Evolutionary conservation across 2,888 invertebrate species (phyloP), one percentile per base, ranked within the genome.

Genomic region (Eumerus sabulonum): DNA sequence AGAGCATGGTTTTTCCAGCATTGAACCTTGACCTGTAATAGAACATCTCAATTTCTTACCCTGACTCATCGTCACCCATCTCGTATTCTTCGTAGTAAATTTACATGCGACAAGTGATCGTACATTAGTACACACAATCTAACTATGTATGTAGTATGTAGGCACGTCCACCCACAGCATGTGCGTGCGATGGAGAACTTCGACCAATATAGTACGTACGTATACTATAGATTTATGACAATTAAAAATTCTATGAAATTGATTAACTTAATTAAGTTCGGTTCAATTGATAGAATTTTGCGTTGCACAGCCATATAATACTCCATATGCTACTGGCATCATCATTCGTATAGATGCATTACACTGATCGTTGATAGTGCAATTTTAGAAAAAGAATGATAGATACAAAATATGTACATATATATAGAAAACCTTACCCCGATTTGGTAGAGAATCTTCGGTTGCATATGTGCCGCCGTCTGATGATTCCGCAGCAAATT

Each of bases 361-460:
- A 27, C 27, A 27, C 7, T 7, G 27, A 27, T 27, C 27, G 27
- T 27, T 4, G 27, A 27, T 27, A 27, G 2, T 2, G 7, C 27
- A 27, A 27, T 4, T n/a, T n/a, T 11, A 7, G 9, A 40, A 40
- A 40, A 40, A 3, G 9, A 40, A n/a, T 36, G 11, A 11, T 36
- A 36, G 5, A 36, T 5, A 9, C 5, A n/a, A 40, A 63, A 14
- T 12, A 27, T 2, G n/a, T 35, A 48, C n/a, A 13, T 0, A 14
- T 19, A n/a, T 35, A 51, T 35, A 17, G 9, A 45, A 63, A 53
- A 67, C 85, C 88, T 88, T 85, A 88, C 88, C 87, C 88, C 88
- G 83, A 88, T 86, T 86, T 88, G 94, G 87, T 94, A 95, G 76
- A 95, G 90, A 83, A 94, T 91, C 87, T 92, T 92, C 89, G 86